These are phyloP conservation scores for Heteropelma amictum DNA, from an alignment of 2,888 invertebrate genomes.

Conservation along the genomic window DNA sequence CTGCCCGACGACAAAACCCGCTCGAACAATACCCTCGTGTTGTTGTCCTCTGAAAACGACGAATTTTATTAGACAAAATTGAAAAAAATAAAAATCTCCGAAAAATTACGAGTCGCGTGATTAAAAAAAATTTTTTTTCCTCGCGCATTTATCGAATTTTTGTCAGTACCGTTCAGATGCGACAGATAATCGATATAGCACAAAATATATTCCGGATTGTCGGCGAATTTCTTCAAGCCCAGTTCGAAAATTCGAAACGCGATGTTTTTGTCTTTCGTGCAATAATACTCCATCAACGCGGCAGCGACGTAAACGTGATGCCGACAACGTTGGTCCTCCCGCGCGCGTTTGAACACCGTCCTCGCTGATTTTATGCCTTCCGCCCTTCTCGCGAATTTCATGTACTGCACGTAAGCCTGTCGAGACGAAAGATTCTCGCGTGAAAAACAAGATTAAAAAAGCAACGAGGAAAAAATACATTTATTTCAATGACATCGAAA, in stretches of 20 bases:
- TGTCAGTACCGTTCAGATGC: slow-evolving; percentile 91
- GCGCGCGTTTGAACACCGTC: slow-evolving; percentile 94
- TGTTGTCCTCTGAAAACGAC: slow-evolving; percentile 96
- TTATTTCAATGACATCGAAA: too few species aligned
- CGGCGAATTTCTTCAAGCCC: slow-evolving; percentile 97
- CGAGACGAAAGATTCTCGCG: too few species aligned
- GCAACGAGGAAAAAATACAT: too few species aligned
- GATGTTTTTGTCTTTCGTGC: slow-evolving; percentile 98
- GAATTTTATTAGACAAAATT: too few species aligned
- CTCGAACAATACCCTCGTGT: slow-evolving; percentile 99
- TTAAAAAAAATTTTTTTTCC: too few species aligned
- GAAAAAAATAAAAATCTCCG: slow-evolving; percentile 26
- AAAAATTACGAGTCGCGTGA: too few species aligned
- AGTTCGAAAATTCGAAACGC: slow-evolving; percentile 98
- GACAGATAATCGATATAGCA: slow-evolving; percentile 98
- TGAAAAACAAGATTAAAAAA: too few species aligned
- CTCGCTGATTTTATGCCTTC: slow-evolving; percentile 99
- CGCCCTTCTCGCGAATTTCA: slow-evolving; percentile 98
- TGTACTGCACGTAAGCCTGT: slow-evolving; percentile 97
- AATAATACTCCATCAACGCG: slow-evolving; percentile 99
- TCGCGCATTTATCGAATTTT: not conserved
- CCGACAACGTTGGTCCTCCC: slow-evolving; percentile 89
- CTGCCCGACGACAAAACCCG: slow-evolving; percentile 95
- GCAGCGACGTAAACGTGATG: slow-evolving; percentile 98
- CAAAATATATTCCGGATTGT: slow-evolving; percentile 95